A percentile compares a stretch with the other conserved stretches of the same genome.
These are phyloP conservation scores for Tupaia tana DNA, from an alignment of 2,113 vertebrate species.

Conservation along the genomic window DNA sequence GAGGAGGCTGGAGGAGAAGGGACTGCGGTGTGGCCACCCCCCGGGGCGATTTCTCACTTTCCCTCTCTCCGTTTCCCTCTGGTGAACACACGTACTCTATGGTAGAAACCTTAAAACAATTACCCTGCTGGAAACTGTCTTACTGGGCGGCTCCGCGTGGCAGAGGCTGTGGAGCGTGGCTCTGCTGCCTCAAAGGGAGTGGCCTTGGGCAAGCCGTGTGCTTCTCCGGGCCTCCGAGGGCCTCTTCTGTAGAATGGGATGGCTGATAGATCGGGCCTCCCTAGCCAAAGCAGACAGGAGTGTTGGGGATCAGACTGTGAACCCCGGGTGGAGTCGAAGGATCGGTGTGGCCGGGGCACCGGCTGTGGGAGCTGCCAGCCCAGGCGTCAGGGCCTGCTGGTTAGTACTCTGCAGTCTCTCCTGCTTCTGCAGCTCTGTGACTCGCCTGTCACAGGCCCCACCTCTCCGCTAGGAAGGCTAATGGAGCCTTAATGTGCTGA, in stretches of 20 bases:
- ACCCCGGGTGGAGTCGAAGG: not conserved
- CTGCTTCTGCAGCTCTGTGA: not conserved
- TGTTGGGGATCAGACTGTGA: not conserved
- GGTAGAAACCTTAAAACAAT: not conserved
- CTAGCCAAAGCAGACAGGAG: not conserved
- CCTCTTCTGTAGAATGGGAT: not conserved
- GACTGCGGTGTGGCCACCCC: no score
- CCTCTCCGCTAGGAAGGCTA: not conserved
- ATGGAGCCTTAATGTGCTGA: not conserved
- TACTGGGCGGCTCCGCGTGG: not conserved
- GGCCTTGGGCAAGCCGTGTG: not conserved
- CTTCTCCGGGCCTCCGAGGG: not conserved
- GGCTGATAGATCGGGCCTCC: not conserved
- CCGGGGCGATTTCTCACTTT: no score
- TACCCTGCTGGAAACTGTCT: not conserved
- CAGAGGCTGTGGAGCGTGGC: not conserved
- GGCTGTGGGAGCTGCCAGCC: not conserved
- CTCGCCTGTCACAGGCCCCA: not conserved
- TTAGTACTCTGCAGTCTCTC: not conserved
- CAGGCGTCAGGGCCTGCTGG: not conserved
- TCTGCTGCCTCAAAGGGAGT: fast-evolving
- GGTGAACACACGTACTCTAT: no score
- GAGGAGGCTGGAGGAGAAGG: no score
- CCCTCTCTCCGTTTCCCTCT: no score
- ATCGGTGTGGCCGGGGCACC: not conserved